Evolutionary conservation across 1,140 invertebrate genomes (phyloP).

Genomic region (Parasteatoda tepidariorum): DNA sequence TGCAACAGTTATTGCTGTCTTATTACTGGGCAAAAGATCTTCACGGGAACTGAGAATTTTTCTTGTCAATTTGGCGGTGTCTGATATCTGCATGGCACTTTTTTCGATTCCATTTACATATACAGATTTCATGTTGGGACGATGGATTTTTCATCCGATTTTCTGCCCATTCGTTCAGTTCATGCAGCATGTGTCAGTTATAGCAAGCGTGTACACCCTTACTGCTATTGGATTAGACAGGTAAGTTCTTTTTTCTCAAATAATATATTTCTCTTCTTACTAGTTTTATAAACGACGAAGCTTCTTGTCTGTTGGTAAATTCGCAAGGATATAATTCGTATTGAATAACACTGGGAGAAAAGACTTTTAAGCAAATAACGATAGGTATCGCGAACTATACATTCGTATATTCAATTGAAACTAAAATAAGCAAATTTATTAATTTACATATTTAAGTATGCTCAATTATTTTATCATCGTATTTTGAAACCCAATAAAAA

Average conservation of each 20-base stretch:
- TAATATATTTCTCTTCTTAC: too few relatives aligned
- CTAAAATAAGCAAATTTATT: too few relatives aligned
- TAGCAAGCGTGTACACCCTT: slow-evolving; percentile 70
- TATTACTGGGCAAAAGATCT: slow-evolving; percentile 67
- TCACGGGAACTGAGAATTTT: slow-evolving; percentile 67
- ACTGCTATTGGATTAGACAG: slow-evolving; percentile 70
- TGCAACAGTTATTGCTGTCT: slow-evolving; percentile 67
- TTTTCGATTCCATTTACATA: slow-evolving; percentile 71
- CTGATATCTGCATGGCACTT: slow-evolving; percentile 69
- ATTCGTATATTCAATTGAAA: too few relatives aligned
- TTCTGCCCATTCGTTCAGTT: slow-evolving; percentile 69
- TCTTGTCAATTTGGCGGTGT: slow-evolving; percentile 69
- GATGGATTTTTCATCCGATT: slow-evolving; percentile 68
- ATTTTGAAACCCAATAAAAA: too few relatives aligned
- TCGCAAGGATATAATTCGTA: too few relatives aligned
- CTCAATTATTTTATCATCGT: too few relatives aligned
- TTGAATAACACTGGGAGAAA: too few relatives aligned
- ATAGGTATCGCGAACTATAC: too few relatives aligned
- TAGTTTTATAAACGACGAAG: too few relatives aligned
- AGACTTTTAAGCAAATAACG: too few relatives aligned
- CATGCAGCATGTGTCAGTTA: slow-evolving; percentile 68
- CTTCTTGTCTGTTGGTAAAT: too few relatives aligned
- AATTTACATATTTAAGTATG: too few relatives aligned
- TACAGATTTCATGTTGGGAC: slow-evolving; percentile 69
- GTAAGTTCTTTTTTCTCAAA: slow-evolving; percentile 65